Evolutionary conservation across 2,888 invertebrate genomes (phyloP).

Genomic region (Lasius platythorax): DNA sequence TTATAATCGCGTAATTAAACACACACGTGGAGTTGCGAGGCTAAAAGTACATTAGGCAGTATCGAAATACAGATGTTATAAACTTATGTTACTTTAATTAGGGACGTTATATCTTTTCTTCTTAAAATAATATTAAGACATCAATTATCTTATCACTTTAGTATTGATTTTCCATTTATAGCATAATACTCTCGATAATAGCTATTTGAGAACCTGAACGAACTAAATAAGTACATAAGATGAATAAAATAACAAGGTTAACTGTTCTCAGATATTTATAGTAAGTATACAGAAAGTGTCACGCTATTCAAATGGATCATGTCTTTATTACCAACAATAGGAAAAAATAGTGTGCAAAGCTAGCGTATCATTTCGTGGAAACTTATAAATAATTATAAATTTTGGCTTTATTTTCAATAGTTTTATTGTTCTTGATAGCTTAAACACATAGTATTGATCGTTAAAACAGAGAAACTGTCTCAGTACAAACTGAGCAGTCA

Average conservation of each 20-base stretch:
- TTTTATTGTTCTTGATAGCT: no score
- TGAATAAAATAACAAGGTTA: neutral
- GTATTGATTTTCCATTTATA: constrained; percentile 27
- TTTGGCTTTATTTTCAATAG: neutral
- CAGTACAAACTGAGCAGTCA: neutral
- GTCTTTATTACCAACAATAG: neutral
- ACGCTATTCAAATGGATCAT: neutral
- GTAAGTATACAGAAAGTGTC: neutral
- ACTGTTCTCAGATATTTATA: constrained; percentile 1
- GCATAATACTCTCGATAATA: neutral
- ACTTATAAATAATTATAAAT: neutral
- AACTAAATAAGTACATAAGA: neutral
- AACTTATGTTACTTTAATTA: neutral
- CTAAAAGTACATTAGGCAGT: neutral
- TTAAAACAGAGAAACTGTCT: neutral
- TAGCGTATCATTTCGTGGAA: neutral
- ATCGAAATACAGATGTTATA: neutral
- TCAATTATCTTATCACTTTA: neutral
- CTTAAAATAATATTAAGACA: neutral
- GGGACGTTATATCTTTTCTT: neutral
- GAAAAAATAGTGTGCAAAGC: neutral
- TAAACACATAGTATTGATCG: no score
- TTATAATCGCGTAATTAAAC: constrained; percentile 7
- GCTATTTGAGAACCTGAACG: neutral
- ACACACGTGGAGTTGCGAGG: neutral